phyloP scores from a whole-genome alignment of 2,113 vertebrate genomes.

The Cnemophilus loriae region DNA sequence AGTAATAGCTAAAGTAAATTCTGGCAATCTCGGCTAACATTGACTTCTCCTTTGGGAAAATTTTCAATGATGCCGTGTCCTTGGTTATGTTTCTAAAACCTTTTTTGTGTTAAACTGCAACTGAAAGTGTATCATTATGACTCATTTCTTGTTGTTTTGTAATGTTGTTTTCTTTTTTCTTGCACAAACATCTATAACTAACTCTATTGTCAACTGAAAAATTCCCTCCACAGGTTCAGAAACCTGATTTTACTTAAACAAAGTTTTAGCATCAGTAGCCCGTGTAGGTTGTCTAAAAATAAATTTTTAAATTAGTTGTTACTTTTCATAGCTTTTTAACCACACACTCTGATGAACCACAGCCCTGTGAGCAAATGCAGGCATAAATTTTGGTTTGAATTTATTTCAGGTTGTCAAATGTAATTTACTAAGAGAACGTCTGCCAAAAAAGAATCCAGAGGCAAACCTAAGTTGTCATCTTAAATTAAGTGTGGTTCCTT shows the following conservation, averaged over 20 bases:
- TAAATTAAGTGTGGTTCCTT: constrained; percentile 67
- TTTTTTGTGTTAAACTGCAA: constrained; percentile 7
- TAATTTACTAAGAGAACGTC: constrained; percentile 64
- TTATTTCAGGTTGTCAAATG: constrained; percentile 69
- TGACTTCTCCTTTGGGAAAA: constrained; percentile 68
- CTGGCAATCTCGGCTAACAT: constrained; percentile 59
- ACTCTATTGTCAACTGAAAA: constrained; percentile 29
- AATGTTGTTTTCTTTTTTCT: not conserved
- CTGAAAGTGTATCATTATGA: constrained; percentile 20
- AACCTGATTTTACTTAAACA: not conserved
- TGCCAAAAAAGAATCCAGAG: constrained; percentile 59
- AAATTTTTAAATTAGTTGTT: constrained; percentile 33
- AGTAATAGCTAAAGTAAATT: constrained; percentile 84
- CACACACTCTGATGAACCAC: constrained; percentile 12
- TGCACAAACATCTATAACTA: constrained; percentile 15
- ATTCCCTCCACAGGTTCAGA: not conserved
- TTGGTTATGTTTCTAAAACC: constrained; percentile 65
- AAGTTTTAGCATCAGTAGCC: not conserved
- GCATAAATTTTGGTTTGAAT: constrained; percentile 61
- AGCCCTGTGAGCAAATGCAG: constrained; percentile 17
- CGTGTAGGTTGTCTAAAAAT: not conserved
- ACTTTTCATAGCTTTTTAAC: constrained; percentile 39
- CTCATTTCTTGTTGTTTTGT: constrained; percentile 2
- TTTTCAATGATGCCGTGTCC: constrained; percentile 69
- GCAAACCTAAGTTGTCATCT: constrained; percentile 63